phyloP scores from a whole-genome alignment of 2,888 invertebrate species.

The Trisateles emortualis region DNA sequence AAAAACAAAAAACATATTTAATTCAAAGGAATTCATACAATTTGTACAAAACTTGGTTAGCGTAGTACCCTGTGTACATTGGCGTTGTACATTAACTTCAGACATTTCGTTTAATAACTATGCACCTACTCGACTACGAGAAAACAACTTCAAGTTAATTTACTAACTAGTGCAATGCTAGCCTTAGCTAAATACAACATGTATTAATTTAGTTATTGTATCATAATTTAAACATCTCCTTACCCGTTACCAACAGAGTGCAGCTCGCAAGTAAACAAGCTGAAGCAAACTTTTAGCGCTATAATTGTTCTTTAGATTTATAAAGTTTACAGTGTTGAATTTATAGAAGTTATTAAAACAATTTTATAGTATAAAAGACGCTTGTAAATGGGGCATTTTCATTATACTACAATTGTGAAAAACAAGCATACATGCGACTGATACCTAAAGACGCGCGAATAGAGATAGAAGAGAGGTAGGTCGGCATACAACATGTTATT shows the following conservation, averaged over 20 bases:
- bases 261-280: background rate
- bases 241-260: background rate
- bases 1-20: constrained; percentile 20
- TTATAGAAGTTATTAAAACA: constrained; percentile 1
- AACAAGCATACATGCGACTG: no score
- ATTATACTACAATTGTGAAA: no score
- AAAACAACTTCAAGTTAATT: constrained; percentile 35
- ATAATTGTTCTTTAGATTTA: constrained; percentile 3
- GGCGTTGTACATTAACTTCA: constrained; percentile 19
- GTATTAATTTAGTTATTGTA: constrained; percentile 23
- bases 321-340: no score
- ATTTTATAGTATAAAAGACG: background rate
- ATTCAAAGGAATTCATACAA: constrained; percentile 25
- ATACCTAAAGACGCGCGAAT: no score
- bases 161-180: constrained; percentile 35
- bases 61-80: background rate
- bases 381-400: no score
- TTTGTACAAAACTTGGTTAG: constrained; percentile 16
- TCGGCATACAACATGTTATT: no score
- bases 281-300: background rate
- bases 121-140: constrained; percentile 24
- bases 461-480: no score
- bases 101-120: constrained; percentile 37
- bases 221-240: constrained; percentile 15
- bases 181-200: constrained; percentile 12